Conservation (phyloP, 2,113 vertebrate genomes). For the Sinocyclocheilus grahami region DNA sequence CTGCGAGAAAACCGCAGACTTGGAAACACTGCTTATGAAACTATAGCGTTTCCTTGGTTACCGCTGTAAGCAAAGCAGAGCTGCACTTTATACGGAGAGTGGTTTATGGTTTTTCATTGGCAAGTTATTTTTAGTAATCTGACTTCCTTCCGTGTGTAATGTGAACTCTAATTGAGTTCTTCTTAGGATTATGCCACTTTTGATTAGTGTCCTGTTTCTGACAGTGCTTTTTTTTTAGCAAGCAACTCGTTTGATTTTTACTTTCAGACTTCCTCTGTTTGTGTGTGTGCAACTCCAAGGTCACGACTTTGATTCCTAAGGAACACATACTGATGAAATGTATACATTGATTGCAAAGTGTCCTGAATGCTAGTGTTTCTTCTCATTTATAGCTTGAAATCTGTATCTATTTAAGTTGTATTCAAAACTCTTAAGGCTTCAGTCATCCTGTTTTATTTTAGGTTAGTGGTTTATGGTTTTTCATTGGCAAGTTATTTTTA, state of each 20-base stretch:
- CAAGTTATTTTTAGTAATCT: constrained; percentile 43
- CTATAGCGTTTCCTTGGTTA: too few species aligned
- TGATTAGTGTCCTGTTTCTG: constrained; percentile 34
- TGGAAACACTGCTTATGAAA: too few species aligned
- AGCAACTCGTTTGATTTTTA: background rate
- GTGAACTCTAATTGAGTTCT: constrained; percentile 43
- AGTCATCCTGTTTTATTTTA: background rate
- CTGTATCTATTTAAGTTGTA: background rate
- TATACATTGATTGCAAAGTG: background rate
- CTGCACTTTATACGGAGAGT: too few species aligned
- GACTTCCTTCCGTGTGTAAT: background rate
- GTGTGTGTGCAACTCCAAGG: too few species aligned
- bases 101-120: background rate
- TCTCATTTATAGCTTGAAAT: background rate
- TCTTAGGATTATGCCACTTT: constrained; percentile 20
- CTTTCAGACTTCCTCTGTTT: background rate
- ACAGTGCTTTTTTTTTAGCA: constrained; percentile 39
- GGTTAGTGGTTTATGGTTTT: background rate
- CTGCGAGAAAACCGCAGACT: too few species aligned
- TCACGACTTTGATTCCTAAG: background rate
- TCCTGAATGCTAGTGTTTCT: background rate
- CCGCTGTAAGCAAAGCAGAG: too few species aligned
- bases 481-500: constrained; percentile 38
- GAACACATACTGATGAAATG: background rate
- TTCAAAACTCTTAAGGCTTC: background rate